Base-by-base conservation (phyloP, 2,113 vertebrate genomes). In the Hirundichthys speculiger region DNA sequence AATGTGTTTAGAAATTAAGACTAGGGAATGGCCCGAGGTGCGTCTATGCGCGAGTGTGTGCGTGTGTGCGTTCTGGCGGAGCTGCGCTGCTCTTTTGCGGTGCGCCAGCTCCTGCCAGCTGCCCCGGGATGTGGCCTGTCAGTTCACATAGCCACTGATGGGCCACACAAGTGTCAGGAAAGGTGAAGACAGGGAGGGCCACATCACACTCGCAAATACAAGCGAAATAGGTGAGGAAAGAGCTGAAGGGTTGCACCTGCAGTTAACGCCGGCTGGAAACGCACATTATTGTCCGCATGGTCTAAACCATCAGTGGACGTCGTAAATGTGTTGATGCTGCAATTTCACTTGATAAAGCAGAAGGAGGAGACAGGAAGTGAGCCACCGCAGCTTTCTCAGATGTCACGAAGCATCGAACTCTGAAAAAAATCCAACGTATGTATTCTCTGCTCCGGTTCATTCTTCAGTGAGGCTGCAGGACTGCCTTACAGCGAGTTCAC, bases 1-100 rank as follows among this genome's bases (percentile, higher is more conserved):
- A 98, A 98, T 94, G 94, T 93, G 93, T 96, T 96, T 95, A 94
- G 95, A 95, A 96, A 96, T 96, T 96, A 96, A 94, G 93, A 96
- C 83, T 73, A 79, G 85, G 80, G 75, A 84, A 83, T 84, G 68
- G 83, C 85, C 83, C 21, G 68, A 73, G 72, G 83, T 72, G 49
- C 5, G 62, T 54, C 61, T 74, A 64, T 58, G 57, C 71, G 64
- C 38, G 50, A 41, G 30, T 62, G 59, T 68, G 56, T 71, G 51
- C 42, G 48, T 57, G 41, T 59, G 52, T 53, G 45, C 64, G 55
- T 74, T 56, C 73, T 72, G 61, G 45, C 67, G 61, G 62, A 66
- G 79, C 56, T 82, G 92, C 94, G 94, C 91, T 96, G 96, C 94
- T 96, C 94, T 95, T 96, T 93, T 95, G 94, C 93, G 92, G 93